A percentile compares a stretch with the other conserved stretches of the same genome.
These are phyloP conservation scores for Tetramorium simillimum DNA, from an alignment of 1,140 invertebrate species.

Conservation along the genomic window DNA sequence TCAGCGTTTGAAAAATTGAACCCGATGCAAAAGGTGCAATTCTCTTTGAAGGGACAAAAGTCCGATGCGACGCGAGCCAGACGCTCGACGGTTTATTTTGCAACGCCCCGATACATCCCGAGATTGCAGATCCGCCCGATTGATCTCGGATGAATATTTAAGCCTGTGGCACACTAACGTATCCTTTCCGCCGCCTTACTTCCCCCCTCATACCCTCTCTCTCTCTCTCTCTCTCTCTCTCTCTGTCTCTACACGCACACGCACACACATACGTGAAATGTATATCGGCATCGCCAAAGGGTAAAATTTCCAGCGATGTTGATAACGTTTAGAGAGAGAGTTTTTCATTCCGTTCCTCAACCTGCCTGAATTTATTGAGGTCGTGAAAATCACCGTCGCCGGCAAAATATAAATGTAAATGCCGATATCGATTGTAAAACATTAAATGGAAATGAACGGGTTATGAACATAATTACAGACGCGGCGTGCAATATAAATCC, in stretches of 20 bases:
- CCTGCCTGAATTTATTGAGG: neutral
- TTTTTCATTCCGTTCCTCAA: neutral
- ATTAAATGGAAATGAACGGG: neutral
- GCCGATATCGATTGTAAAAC: neutral
- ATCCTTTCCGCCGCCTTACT: conserved; percentile 31
- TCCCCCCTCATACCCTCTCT: neutral
- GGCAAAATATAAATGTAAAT: too few species aligned
- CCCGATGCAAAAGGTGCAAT: conserved; percentile 24
- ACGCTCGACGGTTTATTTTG: conserved; percentile 30
- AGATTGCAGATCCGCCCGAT: conserved; percentile 62
- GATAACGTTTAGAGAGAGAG: neutral
- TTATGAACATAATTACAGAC: neutral
- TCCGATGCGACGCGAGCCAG: conserved; percentile 33
- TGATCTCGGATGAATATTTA: conserved; percentile 66
- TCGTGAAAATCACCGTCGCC: neutral
- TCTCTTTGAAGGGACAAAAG: conserved; percentile 30
- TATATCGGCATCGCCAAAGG: conserved; percentile 3
- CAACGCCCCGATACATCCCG: conserved; percentile 25
- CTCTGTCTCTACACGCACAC: too few species aligned
- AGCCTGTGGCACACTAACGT: conserved; percentile 27
- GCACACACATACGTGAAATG: neutral
- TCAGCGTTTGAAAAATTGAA: neutral
- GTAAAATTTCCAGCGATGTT: conserved; percentile 2
- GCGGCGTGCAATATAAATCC: conserved; percentile 5
- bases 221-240: neutral